phyloP scores from a whole-genome alignment of 1,140 invertebrate genomes.

The Plectrocnemia conspersa region DNA sequence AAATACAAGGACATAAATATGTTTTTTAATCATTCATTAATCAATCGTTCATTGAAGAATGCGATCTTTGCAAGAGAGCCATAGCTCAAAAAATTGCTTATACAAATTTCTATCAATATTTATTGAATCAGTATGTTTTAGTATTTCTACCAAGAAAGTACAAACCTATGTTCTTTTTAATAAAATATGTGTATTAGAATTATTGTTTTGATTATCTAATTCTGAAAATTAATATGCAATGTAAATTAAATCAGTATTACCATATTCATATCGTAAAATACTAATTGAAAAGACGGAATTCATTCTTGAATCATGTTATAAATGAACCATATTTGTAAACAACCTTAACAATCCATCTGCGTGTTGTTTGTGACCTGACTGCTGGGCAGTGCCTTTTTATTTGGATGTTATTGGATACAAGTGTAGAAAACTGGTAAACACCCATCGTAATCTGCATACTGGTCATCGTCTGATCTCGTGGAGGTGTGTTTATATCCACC shows the following conservation, averaged over 20 bases:
- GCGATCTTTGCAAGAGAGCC: not conserved
- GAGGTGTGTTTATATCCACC: constrained; percentile 31
- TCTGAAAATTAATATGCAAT: not conserved
- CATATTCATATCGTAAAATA: too few species aligned
- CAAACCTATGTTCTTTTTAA: not conserved
- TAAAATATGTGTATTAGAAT: not conserved
- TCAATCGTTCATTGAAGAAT: not conserved
- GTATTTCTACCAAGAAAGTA: not conserved
- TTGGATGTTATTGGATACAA: too few species aligned
- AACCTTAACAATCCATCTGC: too few species aligned
- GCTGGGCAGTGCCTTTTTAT: too few species aligned
- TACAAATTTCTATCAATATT: not conserved
- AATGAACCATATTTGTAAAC: too few species aligned
- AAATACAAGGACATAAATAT: not conserved
- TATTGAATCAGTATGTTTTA: constrained; percentile 2
- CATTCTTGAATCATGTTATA: too few species aligned
- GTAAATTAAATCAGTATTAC: too few species aligned
- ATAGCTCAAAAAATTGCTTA: not conserved
- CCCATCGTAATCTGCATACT: constrained; percentile 31
- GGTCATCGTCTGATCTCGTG: constrained; percentile 9
- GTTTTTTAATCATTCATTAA: not conserved
- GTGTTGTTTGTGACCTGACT: too few species aligned
- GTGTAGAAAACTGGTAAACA: constrained; percentile 19
- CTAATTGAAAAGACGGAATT: too few species aligned
- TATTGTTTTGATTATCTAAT: not conserved